Evolutionary conservation across 2,113 vertebrate genomes (phyloP).

Genomic region (Geothlypis trichas): DNA sequence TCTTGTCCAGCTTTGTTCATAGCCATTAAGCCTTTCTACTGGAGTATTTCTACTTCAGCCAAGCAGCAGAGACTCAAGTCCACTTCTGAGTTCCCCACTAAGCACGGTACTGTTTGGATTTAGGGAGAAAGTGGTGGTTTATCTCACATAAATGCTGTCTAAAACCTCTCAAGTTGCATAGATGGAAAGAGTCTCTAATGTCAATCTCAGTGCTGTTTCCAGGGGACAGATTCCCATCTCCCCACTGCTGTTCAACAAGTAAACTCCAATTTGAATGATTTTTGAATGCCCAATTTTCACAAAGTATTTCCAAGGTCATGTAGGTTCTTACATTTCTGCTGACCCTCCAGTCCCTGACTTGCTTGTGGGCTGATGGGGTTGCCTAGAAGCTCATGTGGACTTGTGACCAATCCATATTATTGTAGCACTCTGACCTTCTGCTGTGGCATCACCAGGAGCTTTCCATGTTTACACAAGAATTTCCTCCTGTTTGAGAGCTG

Average conservation of each 20-base stretch:
- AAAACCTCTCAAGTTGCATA: background rate
- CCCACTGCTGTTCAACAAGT: background rate
- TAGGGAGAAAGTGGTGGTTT: background rate
- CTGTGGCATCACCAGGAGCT: background rate
- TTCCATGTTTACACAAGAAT: background rate
- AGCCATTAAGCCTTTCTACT: background rate
- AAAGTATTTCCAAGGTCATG: background rate
- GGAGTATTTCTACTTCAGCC: background rate
- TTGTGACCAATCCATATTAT: background rate
- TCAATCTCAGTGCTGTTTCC: background rate
- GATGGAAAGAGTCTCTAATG: background rate
- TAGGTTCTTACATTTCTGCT: background rate
- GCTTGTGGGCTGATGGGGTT: fast-evolving
- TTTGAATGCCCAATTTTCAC: background rate
- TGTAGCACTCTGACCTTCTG: background rate
- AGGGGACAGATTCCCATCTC: background rate
- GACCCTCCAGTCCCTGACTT: background rate
- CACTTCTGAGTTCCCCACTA: background rate
- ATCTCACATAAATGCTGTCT: background rate
- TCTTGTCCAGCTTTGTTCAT: background rate
- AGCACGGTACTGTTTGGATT: fast-evolving
- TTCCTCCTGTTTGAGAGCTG: background rate
- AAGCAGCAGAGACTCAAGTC: background rate
- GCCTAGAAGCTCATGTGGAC: background rate
- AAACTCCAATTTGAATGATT: background rate